A percentile compares a stretch with the other conserved stretches of the same genome.
phyloP scores from a whole-genome alignment of 2,797 vertebrate species.

The Eremophila alpestris region DNA sequence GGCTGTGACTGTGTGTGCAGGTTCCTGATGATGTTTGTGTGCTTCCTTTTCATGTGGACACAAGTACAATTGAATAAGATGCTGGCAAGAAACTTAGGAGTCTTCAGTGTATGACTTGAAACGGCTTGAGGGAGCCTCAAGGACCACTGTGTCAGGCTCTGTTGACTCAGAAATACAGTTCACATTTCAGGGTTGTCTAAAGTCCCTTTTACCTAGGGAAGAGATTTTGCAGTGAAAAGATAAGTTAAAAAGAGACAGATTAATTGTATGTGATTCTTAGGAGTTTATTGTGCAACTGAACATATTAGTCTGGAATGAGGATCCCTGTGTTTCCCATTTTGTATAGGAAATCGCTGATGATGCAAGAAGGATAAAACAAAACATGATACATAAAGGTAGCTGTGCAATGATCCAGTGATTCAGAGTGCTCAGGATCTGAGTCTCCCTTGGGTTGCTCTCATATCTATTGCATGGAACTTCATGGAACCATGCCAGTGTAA shows the following conservation, averaged over 20 bases:
- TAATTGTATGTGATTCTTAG: neutral
- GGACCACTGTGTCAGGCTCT: neutral
- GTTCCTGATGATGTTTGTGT: neutral
- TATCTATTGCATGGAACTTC: neutral
- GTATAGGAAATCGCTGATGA: neutral
- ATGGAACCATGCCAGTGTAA: neutral
- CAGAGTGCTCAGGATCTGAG: neutral
- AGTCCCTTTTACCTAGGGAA: neutral
- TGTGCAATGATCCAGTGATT: neutral
- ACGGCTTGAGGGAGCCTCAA: neutral
- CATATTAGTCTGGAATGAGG: rapidly evolving
- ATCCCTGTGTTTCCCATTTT: neutral
- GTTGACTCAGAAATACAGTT: neutral
- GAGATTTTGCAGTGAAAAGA: neutral
- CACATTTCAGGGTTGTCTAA: neutral
- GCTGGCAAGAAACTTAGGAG: neutral
- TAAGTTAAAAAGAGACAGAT: neutral
- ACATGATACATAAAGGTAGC: neutral
- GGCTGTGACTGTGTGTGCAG: rapidly evolving
- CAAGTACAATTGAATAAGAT: neutral
- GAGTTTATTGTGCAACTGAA: neutral
- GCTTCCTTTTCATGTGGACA: neutral
- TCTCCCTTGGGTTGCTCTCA: neutral
- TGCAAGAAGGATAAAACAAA: neutral
- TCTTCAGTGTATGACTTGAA: neutral